Conservation (phyloP, 1,140 invertebrate genomes). For the Aethina tumida region DNA sequence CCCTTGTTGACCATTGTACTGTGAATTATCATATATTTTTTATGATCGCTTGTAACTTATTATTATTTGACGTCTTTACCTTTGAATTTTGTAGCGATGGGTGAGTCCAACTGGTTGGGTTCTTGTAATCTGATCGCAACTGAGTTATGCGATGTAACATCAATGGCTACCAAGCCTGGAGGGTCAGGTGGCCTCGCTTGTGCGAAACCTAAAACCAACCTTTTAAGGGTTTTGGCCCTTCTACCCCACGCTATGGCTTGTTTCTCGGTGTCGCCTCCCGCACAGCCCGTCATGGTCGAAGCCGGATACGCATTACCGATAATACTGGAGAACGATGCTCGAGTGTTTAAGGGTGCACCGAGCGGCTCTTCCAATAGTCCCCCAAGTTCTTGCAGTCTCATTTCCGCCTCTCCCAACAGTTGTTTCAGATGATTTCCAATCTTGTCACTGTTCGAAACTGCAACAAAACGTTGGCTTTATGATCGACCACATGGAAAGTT, state of each 20-base stretch:
- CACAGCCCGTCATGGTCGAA: constrained; percentile 41
- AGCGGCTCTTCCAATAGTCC: constrained; percentile 42
- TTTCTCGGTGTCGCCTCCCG: constrained; percentile 66
- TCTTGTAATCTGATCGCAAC: constrained; percentile 67
- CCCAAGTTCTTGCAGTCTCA: constrained; percentile 60
- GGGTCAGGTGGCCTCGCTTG: constrained; percentile 66
- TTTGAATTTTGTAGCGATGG: constrained; percentile 84
- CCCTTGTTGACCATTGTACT: constrained; percentile 80
- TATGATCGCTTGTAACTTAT: no score
- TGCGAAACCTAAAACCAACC: constrained; percentile 49
- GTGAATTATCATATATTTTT: no score
- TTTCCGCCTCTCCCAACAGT: constrained; percentile 70
- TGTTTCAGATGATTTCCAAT: constrained; percentile 62
- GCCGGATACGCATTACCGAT: constrained; percentile 32
- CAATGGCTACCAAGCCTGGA: constrained; percentile 64
- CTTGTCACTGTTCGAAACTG: constrained; percentile 60
- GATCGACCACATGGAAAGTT: neutral
- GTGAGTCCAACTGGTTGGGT: constrained; percentile 51
- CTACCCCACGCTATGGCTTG: constrained; percentile 81
- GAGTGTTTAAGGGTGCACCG: constrained; percentile 31
- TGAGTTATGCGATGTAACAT: constrained; percentile 71
- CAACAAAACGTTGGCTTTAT: constrained; percentile 29
- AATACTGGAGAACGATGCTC: constrained; percentile 41
- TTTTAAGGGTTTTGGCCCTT: constrained; percentile 64
- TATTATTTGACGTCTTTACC: constrained; percentile 40